A percentile compares a stretch with the other conserved stretches of the same genome.
Evolutionary conservation across 2,797 vertebrate genomes (phyloP).

Genomic region (Sphenopsis melanotis): DNA sequence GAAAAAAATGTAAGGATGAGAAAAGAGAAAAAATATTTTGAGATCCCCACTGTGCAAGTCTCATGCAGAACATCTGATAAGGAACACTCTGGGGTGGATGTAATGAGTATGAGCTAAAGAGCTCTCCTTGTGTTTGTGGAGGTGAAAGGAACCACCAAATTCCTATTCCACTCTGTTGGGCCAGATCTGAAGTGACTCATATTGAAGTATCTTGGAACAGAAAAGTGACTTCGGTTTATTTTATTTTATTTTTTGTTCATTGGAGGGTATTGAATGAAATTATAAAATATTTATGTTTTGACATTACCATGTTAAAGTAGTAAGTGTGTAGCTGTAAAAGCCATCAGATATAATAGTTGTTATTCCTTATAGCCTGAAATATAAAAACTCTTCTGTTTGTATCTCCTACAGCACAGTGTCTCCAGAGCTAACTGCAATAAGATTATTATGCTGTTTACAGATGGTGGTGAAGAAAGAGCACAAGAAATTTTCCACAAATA

Average conservation of each 20-base stretch:
- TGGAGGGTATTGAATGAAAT: background rate
- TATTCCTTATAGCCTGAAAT: background rate
- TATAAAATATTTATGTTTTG: background rate
- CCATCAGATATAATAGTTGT: background rate
- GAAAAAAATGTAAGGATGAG: background rate
- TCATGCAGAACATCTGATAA: background rate
- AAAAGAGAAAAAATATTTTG: background rate
- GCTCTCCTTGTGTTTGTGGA: background rate
- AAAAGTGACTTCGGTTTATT: fast-evolving
- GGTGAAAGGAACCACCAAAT: background rate
- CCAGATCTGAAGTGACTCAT: background rate
- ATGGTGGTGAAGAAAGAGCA: constrained; percentile 96
- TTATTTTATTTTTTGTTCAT: background rate
- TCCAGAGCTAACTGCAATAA: constrained; percentile 98
- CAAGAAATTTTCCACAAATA: constrained; percentile 91
- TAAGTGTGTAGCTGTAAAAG: background rate
- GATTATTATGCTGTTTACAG: constrained; percentile 99
- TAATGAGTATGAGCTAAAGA: background rate
- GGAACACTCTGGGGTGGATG: background rate
- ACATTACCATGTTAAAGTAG: background rate
- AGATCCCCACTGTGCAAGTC: background rate
- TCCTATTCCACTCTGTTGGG: background rate
- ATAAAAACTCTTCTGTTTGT: background rate
- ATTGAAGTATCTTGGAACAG: background rate
- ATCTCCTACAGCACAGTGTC: constrained; percentile 78